Evolutionary conservation across 2,113 vertebrate species (phyloP).

Genomic region (Todiramphus chloris): DNA sequence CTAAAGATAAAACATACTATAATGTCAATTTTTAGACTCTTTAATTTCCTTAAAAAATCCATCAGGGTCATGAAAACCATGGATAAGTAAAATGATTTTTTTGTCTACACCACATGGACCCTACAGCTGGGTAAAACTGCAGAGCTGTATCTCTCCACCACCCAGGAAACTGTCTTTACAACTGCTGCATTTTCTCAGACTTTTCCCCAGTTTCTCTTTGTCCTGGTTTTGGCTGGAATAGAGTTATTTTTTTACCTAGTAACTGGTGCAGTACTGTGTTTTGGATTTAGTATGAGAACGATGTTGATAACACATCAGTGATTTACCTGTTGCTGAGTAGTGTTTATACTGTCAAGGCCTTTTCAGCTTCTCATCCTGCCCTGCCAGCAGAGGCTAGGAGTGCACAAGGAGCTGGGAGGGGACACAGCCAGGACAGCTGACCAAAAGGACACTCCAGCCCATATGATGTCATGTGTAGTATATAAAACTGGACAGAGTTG

Average conservation of each 20-base stretch:
- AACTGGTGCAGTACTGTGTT: background rate
- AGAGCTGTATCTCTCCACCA: background rate
- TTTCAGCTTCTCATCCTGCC: background rate
- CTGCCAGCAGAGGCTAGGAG: background rate
- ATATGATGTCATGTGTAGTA: background rate
- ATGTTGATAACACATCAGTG: background rate
- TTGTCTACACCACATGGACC: rapidly evolving
- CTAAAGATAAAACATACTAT: background rate
- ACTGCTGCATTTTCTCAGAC: background rate
- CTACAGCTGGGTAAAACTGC: background rate
- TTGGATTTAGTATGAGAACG: background rate
- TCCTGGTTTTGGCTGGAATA: background rate
- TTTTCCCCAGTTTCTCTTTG: background rate
- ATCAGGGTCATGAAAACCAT: background rate
- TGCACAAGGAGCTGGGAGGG: background rate
- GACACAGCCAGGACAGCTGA: background rate
- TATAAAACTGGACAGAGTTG: background rate
- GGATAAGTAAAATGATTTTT: background rate
- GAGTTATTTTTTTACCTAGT: background rate
- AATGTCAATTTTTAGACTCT: background rate
- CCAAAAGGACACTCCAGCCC: too few species aligned
- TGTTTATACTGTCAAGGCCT: background rate
- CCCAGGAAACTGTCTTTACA: background rate
- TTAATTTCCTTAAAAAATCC: background rate
- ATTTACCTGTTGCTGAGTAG: background rate